Percentiles rank a stretch among this genome's conserved stretches.
phyloP scores from a whole-genome alignment of 2,797 vertebrate genomes.

The Clarias laeviceps region DNA sequence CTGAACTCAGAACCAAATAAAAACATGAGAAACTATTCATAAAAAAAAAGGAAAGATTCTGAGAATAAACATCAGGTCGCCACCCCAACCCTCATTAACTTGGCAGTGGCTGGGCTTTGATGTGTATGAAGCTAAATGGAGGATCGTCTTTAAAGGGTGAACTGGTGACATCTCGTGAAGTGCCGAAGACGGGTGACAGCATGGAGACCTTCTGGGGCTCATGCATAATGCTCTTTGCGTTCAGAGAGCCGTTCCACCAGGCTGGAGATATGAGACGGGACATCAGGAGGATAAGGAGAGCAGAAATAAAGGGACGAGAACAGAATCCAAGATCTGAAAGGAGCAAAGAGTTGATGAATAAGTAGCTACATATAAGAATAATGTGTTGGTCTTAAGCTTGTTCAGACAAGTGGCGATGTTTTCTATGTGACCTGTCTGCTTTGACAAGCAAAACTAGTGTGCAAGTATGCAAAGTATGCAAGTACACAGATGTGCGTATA shows the following conservation, averaged over 20 bases:
- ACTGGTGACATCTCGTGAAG: slow-evolving; percentile 63
- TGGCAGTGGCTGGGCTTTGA: slow-evolving; percentile 64
- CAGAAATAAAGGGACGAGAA: slow-evolving; percentile 39
- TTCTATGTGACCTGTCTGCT: not conserved
- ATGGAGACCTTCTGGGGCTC: slow-evolving; percentile 78
- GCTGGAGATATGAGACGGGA: slow-evolving; percentile 61
- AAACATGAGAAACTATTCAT: not conserved
- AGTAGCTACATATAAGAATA: not conserved
- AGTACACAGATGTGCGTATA: not conserved
- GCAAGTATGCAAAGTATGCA: not conserved
- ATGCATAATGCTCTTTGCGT: slow-evolving; percentile 85
- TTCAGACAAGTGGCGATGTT: not conserved
- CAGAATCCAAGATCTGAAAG: not conserved
- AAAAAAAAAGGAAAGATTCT: not conserved
- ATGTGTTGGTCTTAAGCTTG: not conserved
- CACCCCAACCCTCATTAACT: slow-evolving; percentile 58
- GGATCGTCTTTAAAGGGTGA: slow-evolving; percentile 61
- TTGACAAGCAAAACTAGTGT: not conserved
- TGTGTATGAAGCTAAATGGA: slow-evolving; percentile 59
- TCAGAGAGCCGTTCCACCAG: slow-evolving; percentile 71
- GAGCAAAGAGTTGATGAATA: not conserved
- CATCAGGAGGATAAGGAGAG: slow-evolving; percentile 45
- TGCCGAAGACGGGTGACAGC: slow-evolving; percentile 66
- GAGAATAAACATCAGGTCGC: not conserved
- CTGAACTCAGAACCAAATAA: not conserved